Conservation (phyloP, 1,140 invertebrate genomes). For the Procambarus clarkii region DNA sequence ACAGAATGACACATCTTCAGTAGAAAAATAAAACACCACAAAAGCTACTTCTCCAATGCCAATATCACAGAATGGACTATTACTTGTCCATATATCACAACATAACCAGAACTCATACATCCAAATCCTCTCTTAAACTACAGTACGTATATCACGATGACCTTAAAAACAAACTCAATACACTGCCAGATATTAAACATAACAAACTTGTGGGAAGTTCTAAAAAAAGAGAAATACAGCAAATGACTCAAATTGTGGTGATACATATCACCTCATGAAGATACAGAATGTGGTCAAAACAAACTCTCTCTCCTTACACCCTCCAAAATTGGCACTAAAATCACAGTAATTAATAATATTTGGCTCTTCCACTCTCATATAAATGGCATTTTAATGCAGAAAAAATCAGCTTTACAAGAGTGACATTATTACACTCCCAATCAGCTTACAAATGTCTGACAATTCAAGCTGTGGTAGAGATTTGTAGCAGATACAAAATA, state of each 20-base stretch:
- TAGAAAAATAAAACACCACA: not conserved
- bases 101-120: not conserved
- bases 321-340: not conserved
- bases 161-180: not conserved
- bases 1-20: not conserved
- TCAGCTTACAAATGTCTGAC: not conserved
- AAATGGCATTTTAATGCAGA: not conserved
- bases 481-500: not conserved
- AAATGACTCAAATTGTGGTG: not conserved
- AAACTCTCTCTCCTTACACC: not conserved
- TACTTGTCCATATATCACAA: slow-evolving; percentile 27
- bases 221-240: not conserved
- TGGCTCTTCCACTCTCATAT: not conserved
- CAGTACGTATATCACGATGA: not conserved
- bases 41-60: slow-evolving; percentile 3
- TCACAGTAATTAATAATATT: not conserved
- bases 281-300: not conserved
- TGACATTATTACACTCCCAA: not conserved
- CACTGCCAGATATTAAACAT: not conserved
- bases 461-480: not conserved
- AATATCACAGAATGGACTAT: slow-evolving; percentile 36
- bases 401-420: not conserved
- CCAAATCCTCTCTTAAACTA: slow-evolving; percentile 1
- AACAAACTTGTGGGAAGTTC: not conserved
- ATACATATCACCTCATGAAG: not conserved